These are phyloP conservation scores for Cladorhizidae sp. DNA, from an alignment of 37 sponge, comb jelly and placozoan species.

Conservation along the genomic window DNA sequence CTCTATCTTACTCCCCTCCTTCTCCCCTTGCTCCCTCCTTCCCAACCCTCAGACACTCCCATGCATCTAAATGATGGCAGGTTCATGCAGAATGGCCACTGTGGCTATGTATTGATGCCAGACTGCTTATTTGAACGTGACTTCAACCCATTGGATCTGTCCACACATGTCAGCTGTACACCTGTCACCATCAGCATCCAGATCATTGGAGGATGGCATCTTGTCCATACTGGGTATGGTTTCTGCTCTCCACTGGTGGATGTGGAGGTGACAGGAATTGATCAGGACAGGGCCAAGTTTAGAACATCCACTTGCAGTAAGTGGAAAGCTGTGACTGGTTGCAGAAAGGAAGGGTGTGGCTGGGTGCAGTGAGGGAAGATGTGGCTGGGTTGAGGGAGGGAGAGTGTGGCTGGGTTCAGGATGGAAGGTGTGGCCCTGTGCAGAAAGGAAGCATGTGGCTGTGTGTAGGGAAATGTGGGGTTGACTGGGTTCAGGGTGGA, in stretches of 20 bases:
- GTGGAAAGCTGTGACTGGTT: constrained; percentile 8
- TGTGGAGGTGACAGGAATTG: constrained; percentile 85
- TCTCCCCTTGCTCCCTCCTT: too few relatives aligned
- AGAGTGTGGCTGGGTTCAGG: too few relatives aligned
- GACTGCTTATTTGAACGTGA: constrained; percentile 80
- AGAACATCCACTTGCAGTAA: constrained; percentile 78
- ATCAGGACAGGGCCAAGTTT: constrained; percentile 70
- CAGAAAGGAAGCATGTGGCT: too few relatives aligned
- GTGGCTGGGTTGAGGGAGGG: too few relatives aligned
- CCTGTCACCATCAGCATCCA: constrained; percentile 64
- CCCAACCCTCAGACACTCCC: constrained; percentile 55
- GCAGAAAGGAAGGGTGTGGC: background rate
- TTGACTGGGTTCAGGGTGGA: too few relatives aligned
- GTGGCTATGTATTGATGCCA: constrained; percentile 96
- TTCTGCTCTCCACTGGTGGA: constrained; percentile 86
- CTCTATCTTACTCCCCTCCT: too few relatives aligned
- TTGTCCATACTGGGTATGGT: constrained; percentile 78
- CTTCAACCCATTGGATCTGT: constrained; percentile 82
- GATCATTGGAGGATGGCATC: constrained; percentile 88
- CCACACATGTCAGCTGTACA: constrained; percentile 38
- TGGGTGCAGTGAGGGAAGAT: too few relatives aligned
- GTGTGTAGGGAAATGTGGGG: too few relatives aligned
- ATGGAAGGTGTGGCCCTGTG: too few relatives aligned
- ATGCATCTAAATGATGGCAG: constrained; percentile 99
- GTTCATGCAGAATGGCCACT: constrained; percentile 88